These are phyloP conservation scores for Trisateles emortualis DNA, from an alignment of 2,888 invertebrate genomes.

Conservation along the genomic window DNA sequence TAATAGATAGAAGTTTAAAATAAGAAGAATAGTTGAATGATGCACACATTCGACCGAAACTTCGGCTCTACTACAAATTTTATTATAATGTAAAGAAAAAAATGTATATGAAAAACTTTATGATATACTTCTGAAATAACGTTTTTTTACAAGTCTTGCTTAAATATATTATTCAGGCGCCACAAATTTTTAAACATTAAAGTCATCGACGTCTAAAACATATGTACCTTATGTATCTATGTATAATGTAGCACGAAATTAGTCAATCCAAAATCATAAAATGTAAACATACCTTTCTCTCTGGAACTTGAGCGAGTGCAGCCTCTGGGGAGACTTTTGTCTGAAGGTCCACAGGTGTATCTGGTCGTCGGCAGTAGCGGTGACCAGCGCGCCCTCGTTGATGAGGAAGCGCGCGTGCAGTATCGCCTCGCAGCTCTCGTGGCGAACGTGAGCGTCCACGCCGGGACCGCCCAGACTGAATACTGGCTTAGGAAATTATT, in stretches of 20 bases:
- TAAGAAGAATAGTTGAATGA: too few species aligned
- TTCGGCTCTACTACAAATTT: too few species aligned
- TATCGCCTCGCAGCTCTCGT: slow-evolving; percentile 93
- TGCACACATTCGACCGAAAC: too few species aligned
- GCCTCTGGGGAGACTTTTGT: slow-evolving; percentile 97
- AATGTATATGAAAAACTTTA: too few species aligned
- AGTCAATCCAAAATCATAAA: neutral
- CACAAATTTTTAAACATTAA: neutral
- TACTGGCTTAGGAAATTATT: slow-evolving; percentile 60
- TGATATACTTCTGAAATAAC: too few species aligned
- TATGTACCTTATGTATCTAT: too few species aligned
- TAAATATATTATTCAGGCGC: too few species aligned
- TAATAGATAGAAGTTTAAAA: neutral
- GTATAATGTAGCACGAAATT: too few species aligned
- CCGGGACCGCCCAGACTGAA: slow-evolving; percentile 97
- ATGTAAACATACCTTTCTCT: slow-evolving; percentile 93
- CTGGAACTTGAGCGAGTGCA: slow-evolving; percentile 99
- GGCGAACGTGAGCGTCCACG: slow-evolving; percentile 97
- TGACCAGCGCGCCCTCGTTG: slow-evolving; percentile 98
- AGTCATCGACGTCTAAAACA: neutral
- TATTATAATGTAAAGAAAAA: too few species aligned
- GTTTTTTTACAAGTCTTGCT: too few species aligned
- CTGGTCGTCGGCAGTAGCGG: slow-evolving; percentile 98
- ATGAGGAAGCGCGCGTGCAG: slow-evolving; percentile 97
- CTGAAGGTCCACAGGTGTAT: slow-evolving; percentile 99